Evolutionary conservation across 2,113 vertebrate genomes (phyloP).

Genomic region (Spilogale gracilis): DNA sequence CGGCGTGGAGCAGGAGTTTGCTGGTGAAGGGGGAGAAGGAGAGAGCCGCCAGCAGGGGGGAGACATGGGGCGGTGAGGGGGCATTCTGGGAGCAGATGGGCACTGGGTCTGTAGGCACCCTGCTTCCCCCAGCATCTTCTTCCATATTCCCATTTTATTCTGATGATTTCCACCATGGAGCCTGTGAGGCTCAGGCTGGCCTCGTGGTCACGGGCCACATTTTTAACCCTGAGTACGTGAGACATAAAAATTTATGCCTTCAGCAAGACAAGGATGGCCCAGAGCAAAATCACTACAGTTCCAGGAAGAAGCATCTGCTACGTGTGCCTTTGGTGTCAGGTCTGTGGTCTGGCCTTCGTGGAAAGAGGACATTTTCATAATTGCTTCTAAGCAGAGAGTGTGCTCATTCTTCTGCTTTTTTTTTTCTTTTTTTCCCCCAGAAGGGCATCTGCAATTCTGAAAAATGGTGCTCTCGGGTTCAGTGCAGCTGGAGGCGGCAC

Average conservation of each 20-base stretch:
- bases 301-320: background rate
- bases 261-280: background rate
- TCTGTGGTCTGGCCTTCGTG: background rate
- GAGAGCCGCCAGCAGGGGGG: background rate
- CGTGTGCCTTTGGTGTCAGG: rapidly evolving
- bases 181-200: background rate
- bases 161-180: background rate
- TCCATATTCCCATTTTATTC: rapidly evolving
- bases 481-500: background rate
- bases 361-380: background rate
- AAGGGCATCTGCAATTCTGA: background rate
- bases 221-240: background rate
- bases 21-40: background rate
- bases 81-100: rapidly evolving
- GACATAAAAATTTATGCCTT: background rate
- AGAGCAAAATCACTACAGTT: too few relatives aligned
- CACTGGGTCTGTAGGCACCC: rapidly evolving
- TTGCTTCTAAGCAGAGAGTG: background rate
- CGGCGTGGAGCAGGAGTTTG: background rate
- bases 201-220: background rate
- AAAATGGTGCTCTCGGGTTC: background rate
- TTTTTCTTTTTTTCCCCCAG: too few relatives aligned
- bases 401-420: background rate
- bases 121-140: background rate
- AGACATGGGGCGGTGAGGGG: rapidly evolving